phyloP scores from a whole-genome alignment of 2,113 vertebrate species.

The Pavo muticus region DNA sequence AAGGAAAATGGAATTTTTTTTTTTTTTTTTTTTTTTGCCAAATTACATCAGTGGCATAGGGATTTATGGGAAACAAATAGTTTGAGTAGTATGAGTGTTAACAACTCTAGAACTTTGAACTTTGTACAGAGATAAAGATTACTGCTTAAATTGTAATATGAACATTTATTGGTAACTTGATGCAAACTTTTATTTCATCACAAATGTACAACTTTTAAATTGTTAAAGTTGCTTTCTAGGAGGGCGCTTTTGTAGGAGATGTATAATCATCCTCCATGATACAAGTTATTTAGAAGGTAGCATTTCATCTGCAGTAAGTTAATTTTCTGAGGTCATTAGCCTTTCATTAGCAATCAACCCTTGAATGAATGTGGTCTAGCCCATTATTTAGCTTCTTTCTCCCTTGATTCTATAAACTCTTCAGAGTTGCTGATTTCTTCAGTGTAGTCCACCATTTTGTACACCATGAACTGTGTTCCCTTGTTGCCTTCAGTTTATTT shows the following conservation, averaged over 20 bases:
- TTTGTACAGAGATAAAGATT: background rate
- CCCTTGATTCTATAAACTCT: background rate
- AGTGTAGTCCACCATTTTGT: background rate
- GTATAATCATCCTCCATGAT: background rate
- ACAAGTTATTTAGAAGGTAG: background rate
- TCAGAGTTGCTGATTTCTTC: background rate
- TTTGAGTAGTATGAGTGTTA: background rate
- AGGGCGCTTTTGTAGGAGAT: background rate
- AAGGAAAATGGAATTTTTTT: background rate
- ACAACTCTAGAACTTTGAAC: background rate
- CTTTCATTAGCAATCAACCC: background rate
- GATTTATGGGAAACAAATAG: background rate
- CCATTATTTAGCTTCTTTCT: background rate
- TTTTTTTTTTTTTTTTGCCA: background rate
- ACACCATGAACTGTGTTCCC: accelerated
- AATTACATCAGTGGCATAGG: background rate
- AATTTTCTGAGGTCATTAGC: background rate
- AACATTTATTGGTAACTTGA: background rate
- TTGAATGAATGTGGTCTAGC: background rate
- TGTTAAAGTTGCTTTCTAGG: background rate
- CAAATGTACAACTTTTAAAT: background rate
- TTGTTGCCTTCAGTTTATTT: background rate
- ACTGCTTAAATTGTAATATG: background rate
- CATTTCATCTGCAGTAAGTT: background rate
- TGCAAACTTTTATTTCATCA: background rate